phyloP scores from a whole-genome alignment of 1,140 invertebrate species.

The Lordiphosa mommai region DNA sequence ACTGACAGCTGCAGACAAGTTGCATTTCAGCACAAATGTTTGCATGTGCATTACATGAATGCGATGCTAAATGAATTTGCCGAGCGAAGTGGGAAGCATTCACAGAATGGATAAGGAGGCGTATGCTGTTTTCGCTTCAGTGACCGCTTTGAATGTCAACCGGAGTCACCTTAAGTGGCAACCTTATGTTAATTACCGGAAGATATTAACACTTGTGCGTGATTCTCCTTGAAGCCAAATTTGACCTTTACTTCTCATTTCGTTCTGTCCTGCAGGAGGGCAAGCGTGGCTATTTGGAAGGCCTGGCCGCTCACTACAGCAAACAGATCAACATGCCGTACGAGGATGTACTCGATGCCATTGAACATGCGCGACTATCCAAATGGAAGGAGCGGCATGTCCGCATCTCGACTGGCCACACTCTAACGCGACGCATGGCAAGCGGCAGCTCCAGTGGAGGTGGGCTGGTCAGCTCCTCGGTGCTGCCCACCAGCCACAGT shows the following conservation, averaged over 20 bases:
- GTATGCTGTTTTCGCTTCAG: conserved; percentile 45
- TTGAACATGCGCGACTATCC: conserved; percentile 83
- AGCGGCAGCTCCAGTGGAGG: conserved; percentile 45
- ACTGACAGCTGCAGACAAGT: conserved; percentile 76
- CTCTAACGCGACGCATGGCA: conserved; percentile 51
- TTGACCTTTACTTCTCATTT: conserved; percentile 40
- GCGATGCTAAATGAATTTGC: conserved; percentile 72
- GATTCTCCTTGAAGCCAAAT: conserved; percentile 8
- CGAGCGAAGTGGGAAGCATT: conserved; percentile 20
- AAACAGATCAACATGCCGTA: conserved; percentile 93
- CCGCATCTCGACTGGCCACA: conserved; percentile 81
- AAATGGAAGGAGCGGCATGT: conserved; percentile 84
- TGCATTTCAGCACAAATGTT: conserved; percentile 77
- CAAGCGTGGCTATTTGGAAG: conserved; percentile 92
- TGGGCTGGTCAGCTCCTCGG: conserved; percentile 71
- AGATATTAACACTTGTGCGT: conserved; percentile 70
- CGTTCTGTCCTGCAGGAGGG: conserved; percentile 84
- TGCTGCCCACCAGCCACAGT: conserved; percentile 79
- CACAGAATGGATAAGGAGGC: conserved; percentile 14
- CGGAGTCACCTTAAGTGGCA: conserved; percentile 57
- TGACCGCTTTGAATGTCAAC: conserved; percentile 72
- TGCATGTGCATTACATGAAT: conserved; percentile 64
- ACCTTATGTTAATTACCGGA: conserved; percentile 67
- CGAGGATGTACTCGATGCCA: conserved; percentile 89
- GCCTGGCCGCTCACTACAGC: conserved; percentile 92